These are phyloP conservation scores for Tragelaphus oryx DNA, from an alignment of 2,797 vertebrate species.

Conservation along the genomic window DNA sequence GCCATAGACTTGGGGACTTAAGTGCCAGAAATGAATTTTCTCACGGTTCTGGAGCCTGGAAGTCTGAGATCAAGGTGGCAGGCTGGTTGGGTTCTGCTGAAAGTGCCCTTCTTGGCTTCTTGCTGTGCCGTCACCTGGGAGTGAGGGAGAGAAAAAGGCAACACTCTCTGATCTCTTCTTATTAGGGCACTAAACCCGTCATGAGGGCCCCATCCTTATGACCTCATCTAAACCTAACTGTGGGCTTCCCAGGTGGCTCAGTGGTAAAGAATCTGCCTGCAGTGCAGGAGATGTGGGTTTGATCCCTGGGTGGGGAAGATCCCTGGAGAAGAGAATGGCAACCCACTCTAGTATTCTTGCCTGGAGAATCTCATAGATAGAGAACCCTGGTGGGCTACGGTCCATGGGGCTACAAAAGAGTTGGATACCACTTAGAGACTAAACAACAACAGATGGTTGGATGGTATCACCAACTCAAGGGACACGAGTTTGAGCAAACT, in stretches of 20 bases:
- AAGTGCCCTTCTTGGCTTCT: background rate
- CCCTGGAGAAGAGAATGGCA: background rate
- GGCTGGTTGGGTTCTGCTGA: background rate
- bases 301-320: background rate
- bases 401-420: background rate
- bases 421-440: background rate
- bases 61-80: background rate
- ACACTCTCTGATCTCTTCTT: background rate
- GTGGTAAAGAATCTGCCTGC: background rate
- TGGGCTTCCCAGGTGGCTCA: background rate
- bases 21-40: background rate
- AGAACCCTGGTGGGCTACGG: accelerated
- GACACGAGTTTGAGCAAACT: background rate
- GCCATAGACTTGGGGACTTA: background rate
- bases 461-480: background rate
- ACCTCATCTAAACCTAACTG: background rate
- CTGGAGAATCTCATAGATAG: background rate
- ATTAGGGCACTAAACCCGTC: background rate
- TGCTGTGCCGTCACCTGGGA: background rate
- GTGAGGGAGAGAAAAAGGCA: background rate
- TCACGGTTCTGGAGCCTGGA: background rate
- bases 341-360: background rate
- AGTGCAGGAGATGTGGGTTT: background rate
- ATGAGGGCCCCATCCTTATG: background rate
- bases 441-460: background rate